Evolutionary conservation across 2,113 vertebrate genomes (phyloP), one percentile per base, ranked within the genome.

Genomic region (Eolophus roseicapilla): DNA sequence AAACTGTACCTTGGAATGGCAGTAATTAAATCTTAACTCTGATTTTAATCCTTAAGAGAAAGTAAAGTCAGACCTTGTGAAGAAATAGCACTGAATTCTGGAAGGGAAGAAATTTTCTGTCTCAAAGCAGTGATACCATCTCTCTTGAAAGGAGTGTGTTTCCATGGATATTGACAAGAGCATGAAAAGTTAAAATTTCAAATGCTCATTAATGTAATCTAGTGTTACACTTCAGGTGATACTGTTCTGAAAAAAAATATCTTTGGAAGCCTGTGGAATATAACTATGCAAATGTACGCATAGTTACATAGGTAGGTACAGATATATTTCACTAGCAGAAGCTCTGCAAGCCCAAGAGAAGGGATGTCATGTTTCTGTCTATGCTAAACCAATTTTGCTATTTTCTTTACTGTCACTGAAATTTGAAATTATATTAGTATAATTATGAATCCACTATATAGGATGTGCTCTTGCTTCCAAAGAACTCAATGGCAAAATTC

Each of bases 401-500:
- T 60, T 88, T 91, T 68, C 50, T 91, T 75, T 79, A 2, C 67
- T 64, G 23, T 75, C 59, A 68, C 16, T 83, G 75, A 76, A 74
- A 70, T 75, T 88, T 86, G 10, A 53, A 70, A 78, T 90, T 83
- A 23, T 59, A 19, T 71, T 86, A 25, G 35, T 60, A 35, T 67
- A 69, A 82, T 39, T 69, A 74, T 33, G 29, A 67, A 6, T 35
- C 20, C 5, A 24, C 29, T 55, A 29, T 52, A 20, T 18, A 70
- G 43, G 71, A 60, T 75, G 60, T 86, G 35, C 29, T 81, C 68
- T 88, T 78, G 14, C 55, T 88, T 96, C 47, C 55, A 29, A 35
- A 84, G 47, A 78, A 88, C 29, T 90, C 77, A 88, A 5, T 82
- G 64, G 64, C 29, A 93, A 92, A 94, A 83, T 88, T 86, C 55